A percentile compares a stretch with the other conserved stretches of the same genome.
These are phyloP conservation scores for Ceyx melanurus DNA, from an alignment of 2,113 vertebrate species.

Conservation along the genomic window DNA sequence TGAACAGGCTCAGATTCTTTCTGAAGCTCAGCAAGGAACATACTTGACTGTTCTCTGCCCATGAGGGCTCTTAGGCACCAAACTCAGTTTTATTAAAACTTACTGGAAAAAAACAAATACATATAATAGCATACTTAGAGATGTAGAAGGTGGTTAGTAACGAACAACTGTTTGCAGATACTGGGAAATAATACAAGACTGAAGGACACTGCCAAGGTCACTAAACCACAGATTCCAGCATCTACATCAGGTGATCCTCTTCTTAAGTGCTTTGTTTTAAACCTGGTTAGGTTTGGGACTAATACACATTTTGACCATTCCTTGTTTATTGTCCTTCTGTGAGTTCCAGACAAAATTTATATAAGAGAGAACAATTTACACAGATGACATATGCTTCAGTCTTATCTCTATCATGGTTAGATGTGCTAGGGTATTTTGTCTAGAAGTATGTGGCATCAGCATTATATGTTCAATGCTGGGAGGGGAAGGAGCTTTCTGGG, in stretches of 20 bases:
- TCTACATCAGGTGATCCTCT: background rate
- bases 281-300: background rate
- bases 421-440: background rate
- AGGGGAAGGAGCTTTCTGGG: background rate
- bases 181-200: background rate
- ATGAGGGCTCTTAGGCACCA: background rate
- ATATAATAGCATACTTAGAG: background rate
- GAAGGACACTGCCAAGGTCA: background rate
- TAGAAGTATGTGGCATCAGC: background rate
- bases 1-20: background rate
- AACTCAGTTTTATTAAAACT: background rate
- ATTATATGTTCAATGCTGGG: background rate
- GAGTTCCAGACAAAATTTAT: background rate
- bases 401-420: background rate
- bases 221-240: background rate
- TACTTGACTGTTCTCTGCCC: background rate
- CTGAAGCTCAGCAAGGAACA: background rate
- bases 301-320: fast-evolving
- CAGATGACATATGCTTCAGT: background rate
- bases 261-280: background rate
- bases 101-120: background rate
- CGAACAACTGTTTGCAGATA: background rate
- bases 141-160: background rate
- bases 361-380: background rate
- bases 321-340: background rate